Evolutionary conservation across 1,140 invertebrate species (phyloP).

Genomic region (Caligus rogercresseyi): DNA sequence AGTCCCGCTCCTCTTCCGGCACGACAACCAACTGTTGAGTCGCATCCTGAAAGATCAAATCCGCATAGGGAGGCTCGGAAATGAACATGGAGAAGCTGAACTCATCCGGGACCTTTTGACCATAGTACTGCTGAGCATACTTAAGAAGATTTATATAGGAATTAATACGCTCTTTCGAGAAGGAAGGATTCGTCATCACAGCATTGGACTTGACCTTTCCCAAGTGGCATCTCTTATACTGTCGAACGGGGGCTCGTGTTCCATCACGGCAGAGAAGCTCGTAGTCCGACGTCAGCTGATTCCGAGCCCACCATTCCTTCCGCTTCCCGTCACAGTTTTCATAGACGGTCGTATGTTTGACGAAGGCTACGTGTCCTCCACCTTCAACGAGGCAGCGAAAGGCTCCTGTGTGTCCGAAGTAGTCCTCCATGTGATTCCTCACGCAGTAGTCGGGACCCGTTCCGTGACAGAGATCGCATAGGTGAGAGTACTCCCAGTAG

Average conservation of each 20-base stretch:
- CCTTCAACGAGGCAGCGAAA: conserved; percentile 84
- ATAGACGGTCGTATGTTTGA: conserved; percentile 65
- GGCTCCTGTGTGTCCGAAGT: conserved; percentile 68
- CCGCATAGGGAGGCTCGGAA: conserved; percentile 54
- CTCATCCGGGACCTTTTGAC: conserved; percentile 58
- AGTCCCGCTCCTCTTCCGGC: conserved; percentile 40
- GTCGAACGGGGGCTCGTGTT: conserved; percentile 43
- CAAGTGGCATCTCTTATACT: conserved; percentile 70
- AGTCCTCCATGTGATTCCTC: conserved; percentile 66
- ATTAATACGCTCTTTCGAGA: conserved; percentile 51
- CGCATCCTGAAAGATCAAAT: conserved; percentile 81
- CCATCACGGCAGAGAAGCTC: conserved; percentile 60
- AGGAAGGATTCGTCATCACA: conserved; percentile 59
- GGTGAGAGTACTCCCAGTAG: conserved; percentile 42
- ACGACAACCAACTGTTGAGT: conserved; percentile 51
- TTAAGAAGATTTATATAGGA: conserved; percentile 69
- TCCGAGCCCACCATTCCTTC: conserved; percentile 76
- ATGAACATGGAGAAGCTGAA: conserved; percentile 82
- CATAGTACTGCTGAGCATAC: conserved; percentile 77
- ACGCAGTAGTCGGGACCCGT: conserved; percentile 58
- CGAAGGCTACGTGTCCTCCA: conserved; percentile 83
- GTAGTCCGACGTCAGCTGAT: conserved; percentile 74
- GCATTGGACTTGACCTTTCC: conserved; percentile 80
- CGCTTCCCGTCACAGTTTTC: conserved; percentile 80
- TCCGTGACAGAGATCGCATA: conserved; percentile 86